These are phyloP conservation scores for Pissodes strobi DNA, from an alignment of 1,140 invertebrate genomes.

Conservation along the genomic window DNA sequence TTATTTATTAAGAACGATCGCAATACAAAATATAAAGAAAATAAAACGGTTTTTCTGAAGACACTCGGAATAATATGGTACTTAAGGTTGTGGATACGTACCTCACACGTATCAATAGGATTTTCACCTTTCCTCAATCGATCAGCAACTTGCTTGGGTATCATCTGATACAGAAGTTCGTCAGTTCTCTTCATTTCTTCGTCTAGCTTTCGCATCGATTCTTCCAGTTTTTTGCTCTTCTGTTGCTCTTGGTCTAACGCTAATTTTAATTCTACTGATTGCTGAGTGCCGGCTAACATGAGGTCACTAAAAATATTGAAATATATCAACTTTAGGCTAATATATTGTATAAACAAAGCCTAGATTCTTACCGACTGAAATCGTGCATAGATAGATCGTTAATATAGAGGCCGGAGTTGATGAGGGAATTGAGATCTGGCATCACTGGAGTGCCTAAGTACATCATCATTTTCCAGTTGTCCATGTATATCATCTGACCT, in stretches of 20 bases:
- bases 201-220: constrained; percentile 94
- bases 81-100: no score
- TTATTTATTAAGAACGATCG: no score
- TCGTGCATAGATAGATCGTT: constrained; percentile 98
- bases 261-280: constrained; percentile 93
- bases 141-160: constrained; percentile 95
- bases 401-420: constrained; percentile 89
- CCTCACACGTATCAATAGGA: constrained; percentile 94
- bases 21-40: no score
- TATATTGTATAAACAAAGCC: background rate
- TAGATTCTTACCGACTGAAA: constrained; percentile 81
- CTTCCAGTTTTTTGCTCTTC: constrained; percentile 94
- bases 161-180: constrained; percentile 96
- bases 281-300: constrained; percentile 95
- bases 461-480: constrained; percentile 96
- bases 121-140: constrained; percentile 88
- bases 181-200: constrained; percentile 95
- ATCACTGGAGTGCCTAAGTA: constrained; percentile 95
- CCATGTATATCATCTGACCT: constrained; percentile 99
- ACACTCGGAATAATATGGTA: no score
- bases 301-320: constrained; percentile 80
- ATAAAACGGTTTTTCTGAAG: no score
- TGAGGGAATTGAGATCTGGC: constrained; percentile 87
- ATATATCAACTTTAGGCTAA: no score
- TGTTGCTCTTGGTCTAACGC: constrained; percentile 95